These are phyloP conservation scores for Smithornis capensis DNA, from an alignment of 2,113 vertebrate genomes.

Conservation along the genomic window DNA sequence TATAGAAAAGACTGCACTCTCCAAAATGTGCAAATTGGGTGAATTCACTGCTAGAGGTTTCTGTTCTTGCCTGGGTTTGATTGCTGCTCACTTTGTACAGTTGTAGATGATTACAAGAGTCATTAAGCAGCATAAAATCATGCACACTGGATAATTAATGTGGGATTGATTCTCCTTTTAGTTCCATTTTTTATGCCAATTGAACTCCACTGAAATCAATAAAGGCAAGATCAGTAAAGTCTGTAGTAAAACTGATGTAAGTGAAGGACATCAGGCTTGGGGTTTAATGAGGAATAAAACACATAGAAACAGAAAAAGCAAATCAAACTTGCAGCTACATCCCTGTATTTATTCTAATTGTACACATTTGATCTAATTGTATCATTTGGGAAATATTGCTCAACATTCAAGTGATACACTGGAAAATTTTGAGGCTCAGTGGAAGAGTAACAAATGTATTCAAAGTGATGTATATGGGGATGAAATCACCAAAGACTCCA, in stretches of 20 bases:
- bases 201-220: conserved; percentile 21
- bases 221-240: neutral
- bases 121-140: conserved; percentile 54
- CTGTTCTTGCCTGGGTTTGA: neutral
- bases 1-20: neutral
- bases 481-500: neutral
- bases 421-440: neutral
- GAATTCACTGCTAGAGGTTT: neutral
- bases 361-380: neutral
- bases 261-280: neutral
- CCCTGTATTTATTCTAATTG: neutral
- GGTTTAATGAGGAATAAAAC: conserved; percentile 5
- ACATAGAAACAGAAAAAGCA: neutral
- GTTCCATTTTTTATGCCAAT: conserved; percentile 6
- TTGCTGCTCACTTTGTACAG: neutral
- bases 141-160: conserved; percentile 39
- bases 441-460: neutral
- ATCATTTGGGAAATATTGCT: neutral
- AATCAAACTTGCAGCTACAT: neutral
- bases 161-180: conserved; percentile 11
- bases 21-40: neutral
- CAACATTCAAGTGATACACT: neutral
- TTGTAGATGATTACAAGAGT: conserved; percentile 56
- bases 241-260: neutral
- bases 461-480: neutral